Base-by-base conservation (phyloP, 2,888 invertebrate species). In the Scelioninae gen. 1 region DNA sequence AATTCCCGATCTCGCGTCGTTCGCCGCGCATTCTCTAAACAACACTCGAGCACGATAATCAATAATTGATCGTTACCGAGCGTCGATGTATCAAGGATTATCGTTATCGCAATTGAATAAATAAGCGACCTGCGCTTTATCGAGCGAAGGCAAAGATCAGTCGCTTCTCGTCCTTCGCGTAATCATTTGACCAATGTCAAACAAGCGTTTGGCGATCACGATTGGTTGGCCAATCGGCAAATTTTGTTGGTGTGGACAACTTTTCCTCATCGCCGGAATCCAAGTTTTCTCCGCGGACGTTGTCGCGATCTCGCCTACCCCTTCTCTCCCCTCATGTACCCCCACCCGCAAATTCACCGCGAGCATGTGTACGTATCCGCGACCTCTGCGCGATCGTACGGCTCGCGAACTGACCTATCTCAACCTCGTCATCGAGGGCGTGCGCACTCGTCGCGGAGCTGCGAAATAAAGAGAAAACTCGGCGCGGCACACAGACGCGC, bases 371-470 rank as follows among this genome's bases (percentile, higher is more conserved):
- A 60, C 71, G 65, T 71, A 47, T 47, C 34, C 72, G 66, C 68
- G 78, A 75, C 80, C 80, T 74, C 80, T 76, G 79, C 31, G 56
- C 66, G 74, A 79, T 69, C 77, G 74, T 75, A 75, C 51, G 69
- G 72, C 77, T 80, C 75, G 81, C 85, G 77, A 85, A 85, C 85
- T 86, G 89, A 89, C 89, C 89, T 89, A 89, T 88, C 89, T 82
- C 89, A 89, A 89, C 81, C 87, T 88, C 88, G 90, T 87, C 88
- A 88, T 86, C 83, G 88, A 63, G 86, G 86, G 86, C 88, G 87
- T 87, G 89, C 88, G 87, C 87, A 85, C 78, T 85, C 82, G 85
- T 62, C 55, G 63, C 55, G 65, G n/a, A 60, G 60, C 66, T 31
- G 72, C 76, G 77, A 68, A 78, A 66, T 72, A 51, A 65, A 78